These are phyloP conservation scores for Rafetus swinhoei DNA, from an alignment of 2,113 vertebrate genomes.

Conservation along the genomic window DNA sequence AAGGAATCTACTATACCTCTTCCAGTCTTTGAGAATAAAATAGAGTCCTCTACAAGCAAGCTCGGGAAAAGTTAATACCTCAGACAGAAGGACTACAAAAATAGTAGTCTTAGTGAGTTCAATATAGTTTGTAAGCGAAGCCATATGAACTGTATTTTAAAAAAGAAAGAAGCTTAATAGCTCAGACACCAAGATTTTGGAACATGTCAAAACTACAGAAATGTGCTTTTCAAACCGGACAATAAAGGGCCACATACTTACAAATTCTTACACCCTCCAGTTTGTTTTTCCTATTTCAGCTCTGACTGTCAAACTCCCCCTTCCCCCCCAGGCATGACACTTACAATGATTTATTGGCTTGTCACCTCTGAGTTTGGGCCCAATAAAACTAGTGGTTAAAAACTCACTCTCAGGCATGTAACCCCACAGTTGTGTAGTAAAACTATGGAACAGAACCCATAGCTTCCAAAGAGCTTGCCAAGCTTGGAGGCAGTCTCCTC, in stretches of 20 bases:
- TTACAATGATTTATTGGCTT: not conserved
- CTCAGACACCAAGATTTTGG: not conserved
- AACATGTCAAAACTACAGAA: slow-evolving; percentile 27
- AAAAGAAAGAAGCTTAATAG: not conserved
- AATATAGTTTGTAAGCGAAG: slow-evolving; percentile 44
- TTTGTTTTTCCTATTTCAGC: slow-evolving; percentile 10
- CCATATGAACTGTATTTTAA: slow-evolving; percentile 31
- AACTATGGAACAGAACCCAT: not conserved
- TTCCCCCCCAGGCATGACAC: not conserved
- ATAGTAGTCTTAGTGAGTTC: slow-evolving; percentile 44
- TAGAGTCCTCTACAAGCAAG: slow-evolving; percentile 28
- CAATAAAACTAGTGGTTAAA: not conserved
- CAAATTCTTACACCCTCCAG: not conserved
- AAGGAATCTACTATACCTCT: slow-evolving; percentile 39
- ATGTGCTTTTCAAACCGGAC: slow-evolving; percentile 3
- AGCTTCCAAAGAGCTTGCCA: not conserved
- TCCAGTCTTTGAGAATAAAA: slow-evolving; percentile 48
- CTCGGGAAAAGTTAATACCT: slow-evolving; percentile 57
- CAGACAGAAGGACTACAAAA: slow-evolving; percentile 43
- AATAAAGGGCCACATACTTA: slow-evolving; percentile 27
- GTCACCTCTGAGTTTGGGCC: not conserved
- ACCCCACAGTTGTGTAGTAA: not conserved
- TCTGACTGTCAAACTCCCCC: not conserved
- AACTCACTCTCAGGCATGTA: not conserved
- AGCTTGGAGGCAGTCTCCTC: not conserved